Percentiles rank a stretch among this genome's conserved stretches.
phyloP scores from a whole-genome alignment of 2,797 vertebrate genomes.

The Oreochromis mossambicus region DNA sequence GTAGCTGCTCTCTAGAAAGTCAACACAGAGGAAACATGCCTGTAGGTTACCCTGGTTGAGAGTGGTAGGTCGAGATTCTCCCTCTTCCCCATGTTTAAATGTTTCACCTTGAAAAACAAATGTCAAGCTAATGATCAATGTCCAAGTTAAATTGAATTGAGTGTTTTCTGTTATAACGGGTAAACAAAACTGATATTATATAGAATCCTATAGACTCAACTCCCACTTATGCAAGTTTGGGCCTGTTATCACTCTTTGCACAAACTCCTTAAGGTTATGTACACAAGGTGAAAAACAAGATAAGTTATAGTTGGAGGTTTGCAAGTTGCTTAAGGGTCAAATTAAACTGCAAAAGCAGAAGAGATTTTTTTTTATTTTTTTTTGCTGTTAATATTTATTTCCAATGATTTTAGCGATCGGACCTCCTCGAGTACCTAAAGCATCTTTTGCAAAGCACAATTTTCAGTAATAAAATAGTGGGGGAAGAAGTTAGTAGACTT shows the following conservation, averaged over 20 bases:
- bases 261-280: not conserved
- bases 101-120: not conserved
- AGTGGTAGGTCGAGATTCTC: not conserved
- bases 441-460: not conserved
- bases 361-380: no score
- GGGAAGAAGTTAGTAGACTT: not conserved
- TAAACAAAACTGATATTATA: not conserved
- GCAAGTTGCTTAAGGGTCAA: not conserved
- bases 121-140: not conserved
- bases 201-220: not conserved
- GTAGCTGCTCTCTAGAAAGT: not conserved
- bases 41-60: not conserved
- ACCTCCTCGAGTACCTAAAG: not conserved
- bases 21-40: not conserved
- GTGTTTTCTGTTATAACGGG: not conserved
- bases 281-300: not conserved
- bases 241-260: not conserved
- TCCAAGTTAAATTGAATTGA: not conserved
- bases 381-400: not conserved
- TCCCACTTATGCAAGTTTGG: not conserved
- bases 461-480: not conserved
- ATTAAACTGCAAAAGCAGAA: not conserved
- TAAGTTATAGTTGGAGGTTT: not conserved
- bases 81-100: rapidly evolving
- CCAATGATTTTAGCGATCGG: not conserved